Evolutionary conservation across 2,888 invertebrate genomes (phyloP).

Genomic region (Taenaris catops): DNA sequence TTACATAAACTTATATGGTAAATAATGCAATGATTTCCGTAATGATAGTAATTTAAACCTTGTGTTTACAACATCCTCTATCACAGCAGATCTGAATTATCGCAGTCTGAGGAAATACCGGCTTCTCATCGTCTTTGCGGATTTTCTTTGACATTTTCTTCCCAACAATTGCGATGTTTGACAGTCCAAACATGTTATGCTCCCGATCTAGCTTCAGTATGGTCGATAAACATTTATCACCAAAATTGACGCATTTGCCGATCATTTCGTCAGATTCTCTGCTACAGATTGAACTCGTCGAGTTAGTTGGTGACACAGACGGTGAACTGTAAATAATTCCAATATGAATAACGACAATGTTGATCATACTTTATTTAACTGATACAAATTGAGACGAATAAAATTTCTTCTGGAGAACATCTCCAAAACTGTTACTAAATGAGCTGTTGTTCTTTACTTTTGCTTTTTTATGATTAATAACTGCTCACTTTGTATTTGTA

Average conservation of each 20-base stretch:
- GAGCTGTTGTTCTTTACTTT: too few species aligned
- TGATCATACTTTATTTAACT: too few species aligned
- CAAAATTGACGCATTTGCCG: slow-evolving; percentile 29
- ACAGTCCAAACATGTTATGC: slow-evolving; percentile 66
- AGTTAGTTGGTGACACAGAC: slow-evolving; percentile 41
- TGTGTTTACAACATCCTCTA: slow-evolving; percentile 44
- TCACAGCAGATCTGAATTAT: slow-evolving; percentile 61
- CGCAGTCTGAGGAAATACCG: slow-evolving; percentile 64
- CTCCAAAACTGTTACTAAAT: too few species aligned
- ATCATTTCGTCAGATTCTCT: slow-evolving; percentile 37
- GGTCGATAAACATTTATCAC: slow-evolving; percentile 57
- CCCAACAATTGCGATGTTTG: slow-evolving; percentile 54
- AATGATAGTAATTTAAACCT: too few species aligned
- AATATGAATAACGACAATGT: too few species aligned
- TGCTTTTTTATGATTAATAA: too few species aligned
- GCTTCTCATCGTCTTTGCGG: slow-evolving; percentile 44
- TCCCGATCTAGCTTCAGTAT: slow-evolving; percentile 62
- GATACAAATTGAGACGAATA: too few species aligned
- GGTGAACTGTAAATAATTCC: slow-evolving; percentile 46
- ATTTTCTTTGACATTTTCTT: slow-evolving; percentile 39
- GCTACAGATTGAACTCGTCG: slow-evolving; percentile 42
- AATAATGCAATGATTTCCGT: too few species aligned
- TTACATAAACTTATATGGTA: too few species aligned
- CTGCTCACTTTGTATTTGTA: too few species aligned
- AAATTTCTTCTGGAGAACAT: too few species aligned